Evolutionary conservation across 1,140 invertebrate species (phyloP), one percentile per base, ranked within the genome.

Genomic region (Pseudomyrmex sp.): DNA sequence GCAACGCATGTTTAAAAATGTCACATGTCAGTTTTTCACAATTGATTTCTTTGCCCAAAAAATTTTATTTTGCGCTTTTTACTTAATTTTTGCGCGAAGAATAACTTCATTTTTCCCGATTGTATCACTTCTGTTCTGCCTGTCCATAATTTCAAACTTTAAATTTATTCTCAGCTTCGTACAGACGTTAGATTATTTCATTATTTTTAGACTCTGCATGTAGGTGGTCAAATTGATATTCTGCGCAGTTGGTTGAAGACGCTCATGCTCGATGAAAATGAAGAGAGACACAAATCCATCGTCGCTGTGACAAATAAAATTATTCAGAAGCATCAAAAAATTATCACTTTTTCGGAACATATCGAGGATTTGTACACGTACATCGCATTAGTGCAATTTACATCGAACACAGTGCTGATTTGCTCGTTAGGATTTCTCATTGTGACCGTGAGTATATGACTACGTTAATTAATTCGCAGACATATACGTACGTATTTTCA

Each of bases 321-420:
- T 4, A 86, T 86, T 52, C 18, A 2, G 1, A 86, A 85, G 23
- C 85, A 86, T 23, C 74, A 86, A 12, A 85, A 18, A 20, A 68
- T 85, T 10, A 65, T 86, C 44, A 52, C 12, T 3, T 80, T 86
- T n/a, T 73, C 46, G 4, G 61, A 59, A 46, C 70, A 73, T 10
- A 73, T 86, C 7, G 85, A 86, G 18, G 35, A 68, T 72, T n/a
- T 86, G 35, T 86, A 85, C 20, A 85, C 83, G 1, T 73, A 80
- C 2, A 80, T 86, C 10, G 84, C 85, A 3, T n/a, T 86, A 9
- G 35, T 85, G 26, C 85, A 86, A 65, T 80, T 88, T 10, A 69
- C 61, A 20, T 63, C 68, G 1, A 86, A 86, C n/a, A 87, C 66
- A 8, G 9, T 86, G n/a, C 48, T 83, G 0, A 76, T 87, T 8